phyloP scores from a whole-genome alignment of 2,888 invertebrate species.

The Cerastis rubricosa region DNA sequence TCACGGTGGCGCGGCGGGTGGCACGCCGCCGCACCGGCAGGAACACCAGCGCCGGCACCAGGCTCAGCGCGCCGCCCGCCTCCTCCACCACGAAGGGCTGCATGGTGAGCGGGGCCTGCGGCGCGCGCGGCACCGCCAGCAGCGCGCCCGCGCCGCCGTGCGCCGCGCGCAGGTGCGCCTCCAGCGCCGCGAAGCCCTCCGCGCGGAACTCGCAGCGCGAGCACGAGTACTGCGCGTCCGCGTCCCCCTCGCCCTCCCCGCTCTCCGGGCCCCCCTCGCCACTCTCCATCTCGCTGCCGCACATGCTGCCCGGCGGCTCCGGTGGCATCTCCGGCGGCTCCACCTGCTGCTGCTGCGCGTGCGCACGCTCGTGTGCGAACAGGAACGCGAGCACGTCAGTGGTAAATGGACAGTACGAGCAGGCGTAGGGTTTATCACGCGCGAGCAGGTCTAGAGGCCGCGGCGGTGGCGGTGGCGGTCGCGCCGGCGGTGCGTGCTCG shows the following conservation, averaged over 20 bases:
- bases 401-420: slow-evolving; percentile 97
- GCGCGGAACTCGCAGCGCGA: slow-evolving; percentile 88
- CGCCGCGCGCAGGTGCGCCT: slow-evolving; percentile 87
- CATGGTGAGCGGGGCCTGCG: slow-evolving; percentile 94
- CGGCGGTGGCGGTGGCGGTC: slow-evolving; percentile 83
- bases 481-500: slow-evolving; percentile 94
- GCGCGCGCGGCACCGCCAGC: slow-evolving; percentile 91
- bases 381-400: slow-evolving; percentile 97
- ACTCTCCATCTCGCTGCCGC: slow-evolving; percentile 67
- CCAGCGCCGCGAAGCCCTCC: slow-evolving; percentile 86
- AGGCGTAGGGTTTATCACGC: slow-evolving; percentile 95
- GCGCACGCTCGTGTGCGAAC: slow-evolving; percentile 97
- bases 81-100: slow-evolving; percentile 97
- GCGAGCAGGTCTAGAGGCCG: slow-evolving; percentile 91
- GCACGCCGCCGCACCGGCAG: slow-evolving; percentile 97
- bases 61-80: slow-evolving; percentile 91
- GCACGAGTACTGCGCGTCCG: slow-evolving; percentile 85
- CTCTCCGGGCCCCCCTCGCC: slow-evolving; percentile 65
- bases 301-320: slow-evolving; percentile 64
- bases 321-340: slow-evolving; percentile 62
- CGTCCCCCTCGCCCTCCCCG: slow-evolving; percentile 75
- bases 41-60: slow-evolving; percentile 98
- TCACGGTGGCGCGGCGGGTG: slow-evolving; percentile 96
- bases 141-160: slow-evolving; percentile 90
- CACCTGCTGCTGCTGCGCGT: slow-evolving; percentile 88